A percentile compares a stretch with the other conserved stretches of the same genome.
phyloP scores from a whole-genome alignment of 2,888 invertebrate genomes.

The Stenichneumon culpator region DNA sequence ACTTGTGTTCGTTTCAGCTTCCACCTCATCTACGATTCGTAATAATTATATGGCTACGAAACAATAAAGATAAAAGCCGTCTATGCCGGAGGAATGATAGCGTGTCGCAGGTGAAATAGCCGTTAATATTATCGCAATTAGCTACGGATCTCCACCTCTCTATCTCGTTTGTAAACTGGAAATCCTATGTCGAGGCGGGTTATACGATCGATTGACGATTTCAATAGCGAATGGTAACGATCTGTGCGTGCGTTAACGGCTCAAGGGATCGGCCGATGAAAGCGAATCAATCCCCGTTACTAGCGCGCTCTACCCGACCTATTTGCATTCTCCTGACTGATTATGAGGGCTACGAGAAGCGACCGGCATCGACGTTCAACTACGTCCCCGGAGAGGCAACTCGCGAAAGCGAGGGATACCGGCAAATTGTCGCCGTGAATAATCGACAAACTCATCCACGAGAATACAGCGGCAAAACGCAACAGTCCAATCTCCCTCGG shows the following conservation, averaged over 20 bases:
- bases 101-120: background rate
- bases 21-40: background rate
- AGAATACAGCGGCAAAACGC: conserved; percentile 10
- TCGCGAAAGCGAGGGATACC: background rate
- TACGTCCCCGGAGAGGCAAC: conserved; percentile 7
- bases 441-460: conserved; percentile 26
- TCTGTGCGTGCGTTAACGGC: conserved; percentile 4
- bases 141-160: background rate
- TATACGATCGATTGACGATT: conserved; percentile 29
- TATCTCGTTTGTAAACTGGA: background rate
- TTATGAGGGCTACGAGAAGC: conserved; percentile 25
- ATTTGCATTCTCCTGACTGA: conserved; percentile 36
- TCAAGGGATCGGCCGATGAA: background rate
- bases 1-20: background rate
- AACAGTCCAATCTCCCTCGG: conserved; percentile 8
- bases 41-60: background rate
- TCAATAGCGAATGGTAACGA: conserved; percentile 26
- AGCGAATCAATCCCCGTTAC: conserved; percentile 32
- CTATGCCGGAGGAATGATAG: background rate
- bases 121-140: conserved; percentile 12
- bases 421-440: conserved; percentile 23
- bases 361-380: conserved; percentile 39
- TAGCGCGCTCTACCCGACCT: conserved; percentile 9
- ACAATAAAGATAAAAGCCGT: conserved; percentile 22
- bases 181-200: conserved; percentile 7